Evolutionary conservation across 2,113 vertebrate species (phyloP).

Genomic region (Gnathonemus longibarbis): DNA sequence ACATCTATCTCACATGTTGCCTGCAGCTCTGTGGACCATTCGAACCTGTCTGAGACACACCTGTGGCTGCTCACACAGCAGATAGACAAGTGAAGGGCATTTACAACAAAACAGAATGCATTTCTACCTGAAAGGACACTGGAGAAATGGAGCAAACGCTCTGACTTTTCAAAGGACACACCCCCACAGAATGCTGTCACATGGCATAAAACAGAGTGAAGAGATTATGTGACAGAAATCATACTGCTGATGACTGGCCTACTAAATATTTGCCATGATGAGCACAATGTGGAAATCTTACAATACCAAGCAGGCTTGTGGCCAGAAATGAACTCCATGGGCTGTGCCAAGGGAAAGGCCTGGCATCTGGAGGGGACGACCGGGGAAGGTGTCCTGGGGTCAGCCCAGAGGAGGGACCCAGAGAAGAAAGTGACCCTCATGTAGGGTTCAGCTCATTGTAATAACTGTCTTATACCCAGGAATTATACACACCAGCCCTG

Average conservation of each 20-base stretch:
- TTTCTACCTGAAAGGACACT: background rate
- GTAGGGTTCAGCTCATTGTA: background rate
- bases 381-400: background rate
- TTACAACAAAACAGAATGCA: background rate
- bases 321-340: background rate
- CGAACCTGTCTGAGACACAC: background rate
- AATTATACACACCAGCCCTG: background rate
- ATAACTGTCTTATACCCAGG: background rate
- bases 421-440: background rate
- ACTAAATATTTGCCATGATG: background rate
- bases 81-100: background rate
- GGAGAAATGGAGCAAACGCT: background rate
- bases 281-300: background rate
- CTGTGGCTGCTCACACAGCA: background rate
- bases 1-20: background rate
- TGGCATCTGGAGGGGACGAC: background rate
- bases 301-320: background rate
- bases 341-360: background rate
- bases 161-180: background rate
- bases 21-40: background rate
- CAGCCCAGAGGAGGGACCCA: background rate
- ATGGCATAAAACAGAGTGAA: background rate
- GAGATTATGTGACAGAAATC: background rate
- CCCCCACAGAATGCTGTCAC: background rate
- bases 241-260: background rate